Evolutionary conservation across 2,113 vertebrate genomes (phyloP).

Genomic region (Chascanopsetta lugubris): DNA sequence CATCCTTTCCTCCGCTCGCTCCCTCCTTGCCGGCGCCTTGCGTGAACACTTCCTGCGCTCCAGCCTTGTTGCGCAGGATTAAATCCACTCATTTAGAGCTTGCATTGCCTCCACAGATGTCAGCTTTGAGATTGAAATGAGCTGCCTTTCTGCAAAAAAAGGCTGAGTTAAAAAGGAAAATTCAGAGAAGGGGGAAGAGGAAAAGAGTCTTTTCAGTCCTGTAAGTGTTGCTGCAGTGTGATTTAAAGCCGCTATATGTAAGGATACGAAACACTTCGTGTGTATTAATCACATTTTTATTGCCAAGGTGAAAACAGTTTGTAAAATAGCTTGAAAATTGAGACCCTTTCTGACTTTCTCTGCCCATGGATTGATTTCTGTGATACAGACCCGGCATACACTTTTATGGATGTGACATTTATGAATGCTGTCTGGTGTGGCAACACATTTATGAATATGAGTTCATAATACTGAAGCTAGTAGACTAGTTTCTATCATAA

Average conservation of each 20-base stretch:
- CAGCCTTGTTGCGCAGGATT: conserved; percentile 75
- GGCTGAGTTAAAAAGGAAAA: conserved; percentile 73
- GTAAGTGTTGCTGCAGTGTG: conserved; percentile 37
- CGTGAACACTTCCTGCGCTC: conserved; percentile 65
- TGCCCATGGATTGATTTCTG: neutral
- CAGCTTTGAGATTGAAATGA: conserved; percentile 86
- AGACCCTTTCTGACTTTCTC: neutral
- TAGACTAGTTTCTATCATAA: neutral
- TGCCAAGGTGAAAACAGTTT: neutral
- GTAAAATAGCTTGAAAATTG: neutral
- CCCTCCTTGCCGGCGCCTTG: conserved; percentile 42
- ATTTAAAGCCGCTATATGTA: conserved; percentile 9
- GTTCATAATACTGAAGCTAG: neutral
- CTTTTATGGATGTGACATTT: neutral
- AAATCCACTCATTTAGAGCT: conserved; percentile 80
- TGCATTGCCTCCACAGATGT: conserved; percentile 80
- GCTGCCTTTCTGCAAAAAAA: conserved; percentile 78
- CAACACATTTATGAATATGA: neutral
- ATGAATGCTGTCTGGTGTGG: neutral
- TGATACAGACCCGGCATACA: neutral
- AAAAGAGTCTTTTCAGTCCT: conserved; percentile 60
- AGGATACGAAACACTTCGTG: neutral
- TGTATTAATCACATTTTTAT: neutral
- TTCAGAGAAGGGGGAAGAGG: conserved; percentile 61
- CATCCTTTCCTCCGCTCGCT: conserved; percentile 32